Evolutionary conservation across 92 coral and sea anemone species (phyloP).

Genomic region (Pocillopora grandis): DNA sequence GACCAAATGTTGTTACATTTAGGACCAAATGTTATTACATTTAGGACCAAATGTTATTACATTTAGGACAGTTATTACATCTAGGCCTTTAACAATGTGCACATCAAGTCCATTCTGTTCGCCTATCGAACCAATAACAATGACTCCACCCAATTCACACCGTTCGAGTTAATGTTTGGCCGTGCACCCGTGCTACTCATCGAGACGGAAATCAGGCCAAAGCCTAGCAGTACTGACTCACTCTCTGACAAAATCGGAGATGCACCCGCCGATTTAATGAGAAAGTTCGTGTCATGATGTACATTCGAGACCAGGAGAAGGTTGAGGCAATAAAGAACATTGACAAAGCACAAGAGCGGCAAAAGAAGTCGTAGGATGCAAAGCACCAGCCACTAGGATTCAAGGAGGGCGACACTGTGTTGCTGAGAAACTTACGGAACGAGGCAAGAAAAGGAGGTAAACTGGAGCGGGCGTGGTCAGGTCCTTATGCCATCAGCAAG

Average conservation of each 20-base stretch:
- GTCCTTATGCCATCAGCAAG: slow-evolving; percentile 50
- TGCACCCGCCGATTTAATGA: slow-evolving; percentile 46
- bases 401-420: slow-evolving; percentile 48
- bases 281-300: slow-evolving; percentile 48
- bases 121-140: no score
- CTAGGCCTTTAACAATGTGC: no score
- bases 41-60: no score
- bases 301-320: slow-evolving; percentile 40
- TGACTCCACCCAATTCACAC: no score
- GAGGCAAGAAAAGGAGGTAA: slow-evolving; percentile 66
- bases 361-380: slow-evolving; percentile 52
- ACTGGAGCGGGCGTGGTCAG: slow-evolving; percentile 60
- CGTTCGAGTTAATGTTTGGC: no score
- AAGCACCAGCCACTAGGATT: slow-evolving; percentile 35
- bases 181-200: no score
- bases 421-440: slow-evolving; percentile 34
- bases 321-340: slow-evolving; percentile 50
- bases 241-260: not conserved
- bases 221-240: slow-evolving; percentile 26
- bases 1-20: no score
- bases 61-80: no score
- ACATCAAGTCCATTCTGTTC: no score
- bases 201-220: not conserved
- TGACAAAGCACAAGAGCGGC: slow-evolving; percentile 30
- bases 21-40: no score